Evolutionary conservation across 2,888 invertebrate genomes (phyloP).

Genomic region (Neoaliturus tenellus): DNA sequence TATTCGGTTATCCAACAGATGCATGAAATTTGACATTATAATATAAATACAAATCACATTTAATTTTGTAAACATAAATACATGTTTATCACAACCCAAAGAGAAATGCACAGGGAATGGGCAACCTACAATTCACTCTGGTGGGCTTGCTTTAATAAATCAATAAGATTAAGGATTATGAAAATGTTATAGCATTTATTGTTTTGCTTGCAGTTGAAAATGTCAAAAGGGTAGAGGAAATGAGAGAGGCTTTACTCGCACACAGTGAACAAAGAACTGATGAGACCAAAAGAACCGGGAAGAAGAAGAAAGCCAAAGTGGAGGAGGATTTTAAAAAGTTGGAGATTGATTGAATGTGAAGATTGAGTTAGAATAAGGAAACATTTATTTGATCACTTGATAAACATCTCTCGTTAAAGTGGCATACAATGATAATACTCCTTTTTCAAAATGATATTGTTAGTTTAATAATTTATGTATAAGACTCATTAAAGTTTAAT

Average conservation of each 20-base stretch:
- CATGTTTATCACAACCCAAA: too few species aligned
- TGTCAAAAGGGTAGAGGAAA: background rate
- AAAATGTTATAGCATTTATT: too few species aligned
- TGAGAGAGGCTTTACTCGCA: constrained; percentile 18
- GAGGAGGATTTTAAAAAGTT: constrained; percentile 31
- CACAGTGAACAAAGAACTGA: constrained; percentile 1
- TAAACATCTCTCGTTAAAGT: too few species aligned
- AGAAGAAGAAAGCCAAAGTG: constrained; percentile 29
- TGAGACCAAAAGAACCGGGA: constrained; percentile 2
- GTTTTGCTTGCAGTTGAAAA: constrained; percentile 20
- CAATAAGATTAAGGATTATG: too few species aligned
- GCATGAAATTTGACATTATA: too few species aligned
- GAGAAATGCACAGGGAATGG: too few species aligned
- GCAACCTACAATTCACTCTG: too few species aligned
- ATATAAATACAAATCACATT: too few species aligned
- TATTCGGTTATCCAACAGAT: too few species aligned
- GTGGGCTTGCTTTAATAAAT: too few species aligned
- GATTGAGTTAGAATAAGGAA: background rate
- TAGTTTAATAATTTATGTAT: background rate
- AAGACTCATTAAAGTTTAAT: background rate
- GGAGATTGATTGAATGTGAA: constrained; percentile 2
- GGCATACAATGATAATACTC: background rate
- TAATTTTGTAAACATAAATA: too few species aligned
- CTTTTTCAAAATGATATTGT: background rate
- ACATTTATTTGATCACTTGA: too few species aligned